Conservation (phyloP, 2,888 invertebrate genomes). For the Tineola bisselliella region DNA sequence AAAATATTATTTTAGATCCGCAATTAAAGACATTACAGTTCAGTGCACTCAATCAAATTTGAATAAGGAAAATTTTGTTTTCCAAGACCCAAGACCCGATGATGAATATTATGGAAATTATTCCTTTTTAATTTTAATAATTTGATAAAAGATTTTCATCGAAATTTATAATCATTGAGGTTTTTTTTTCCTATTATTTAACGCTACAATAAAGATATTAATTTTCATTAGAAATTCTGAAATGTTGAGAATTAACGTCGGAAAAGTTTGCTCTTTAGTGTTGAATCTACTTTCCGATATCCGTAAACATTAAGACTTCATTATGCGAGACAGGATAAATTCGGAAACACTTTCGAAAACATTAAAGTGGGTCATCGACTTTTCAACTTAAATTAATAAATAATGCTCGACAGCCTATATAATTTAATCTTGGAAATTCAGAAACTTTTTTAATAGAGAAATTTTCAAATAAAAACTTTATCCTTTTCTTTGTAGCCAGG, state of each 20-base stretch:
- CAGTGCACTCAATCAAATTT: slow-evolving; percentile 6
- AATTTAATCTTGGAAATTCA: not conserved
- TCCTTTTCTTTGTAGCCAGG: not conserved
- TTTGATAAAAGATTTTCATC: not conserved
- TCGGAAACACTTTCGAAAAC: slow-evolving; percentile 1
- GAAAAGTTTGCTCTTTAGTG: not conserved
- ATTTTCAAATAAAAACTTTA: slow-evolving; percentile 7
- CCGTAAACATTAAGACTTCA: not conserved
- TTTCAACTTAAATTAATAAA: slow-evolving; percentile 8
- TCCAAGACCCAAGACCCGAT: not conserved
- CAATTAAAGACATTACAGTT: slow-evolving; percentile 8
- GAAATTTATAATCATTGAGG: not conserved
- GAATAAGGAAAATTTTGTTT: not conserved
- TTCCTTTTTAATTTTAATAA: slow-evolving; percentile 3
- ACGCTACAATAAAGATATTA: not conserved
- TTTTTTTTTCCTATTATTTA: not conserved
- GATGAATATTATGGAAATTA: slow-evolving; percentile 1
- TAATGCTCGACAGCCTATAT: not conserved
- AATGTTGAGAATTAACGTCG: not conserved
- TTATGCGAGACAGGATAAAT: slow-evolving; percentile 2
- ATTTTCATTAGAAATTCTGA: not conserved
- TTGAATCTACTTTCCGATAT: not conserved
- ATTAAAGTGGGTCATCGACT: slow-evolving; percentile 9
- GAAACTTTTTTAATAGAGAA: slow-evolving; percentile 8
- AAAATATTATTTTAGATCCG: not conserved